Evolutionary conservation across 2,888 invertebrate genomes (phyloP).

Genomic region (Bellardia bayeri): DNA sequence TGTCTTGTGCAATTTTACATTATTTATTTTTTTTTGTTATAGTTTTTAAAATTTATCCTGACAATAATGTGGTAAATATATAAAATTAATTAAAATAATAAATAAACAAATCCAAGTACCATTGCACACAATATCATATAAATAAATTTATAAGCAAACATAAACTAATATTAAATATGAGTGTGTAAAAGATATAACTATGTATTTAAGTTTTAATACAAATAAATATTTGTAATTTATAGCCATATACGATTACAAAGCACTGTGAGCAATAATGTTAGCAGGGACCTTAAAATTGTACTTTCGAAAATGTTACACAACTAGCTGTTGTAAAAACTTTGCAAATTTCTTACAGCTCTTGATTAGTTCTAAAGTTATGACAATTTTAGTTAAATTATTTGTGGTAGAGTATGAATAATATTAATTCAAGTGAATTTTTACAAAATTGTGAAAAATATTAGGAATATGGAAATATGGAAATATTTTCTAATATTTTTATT

Average conservation of each 20-base stretch:
- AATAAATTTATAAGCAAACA: not conserved
- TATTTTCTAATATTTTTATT: no score
- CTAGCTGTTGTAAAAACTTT: no score
- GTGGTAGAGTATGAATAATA: no score
- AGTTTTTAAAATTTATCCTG: constrained; percentile 35
- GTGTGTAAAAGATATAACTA: not conserved
- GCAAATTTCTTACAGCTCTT: no score
- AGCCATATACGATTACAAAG: not conserved
- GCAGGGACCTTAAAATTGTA: no score
- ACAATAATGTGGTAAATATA: constrained; percentile 49
- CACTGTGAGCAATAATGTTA: not conserved
- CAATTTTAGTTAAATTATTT: no score
- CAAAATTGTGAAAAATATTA: no score
- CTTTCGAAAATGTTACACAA: no score
- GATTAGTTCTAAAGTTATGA: no score
- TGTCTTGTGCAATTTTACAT: no score
- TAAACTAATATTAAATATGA: not conserved
- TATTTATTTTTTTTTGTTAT: not conserved
- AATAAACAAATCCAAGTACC: constrained; percentile 36
- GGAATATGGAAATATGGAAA: no score
- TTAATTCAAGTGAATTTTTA: no score
- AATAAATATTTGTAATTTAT: constrained; percentile 14
- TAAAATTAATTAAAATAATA: constrained; percentile 40
- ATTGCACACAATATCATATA: not conserved
- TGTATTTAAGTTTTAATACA: not conserved